These are phyloP conservation scores for Montipora sp. DNA, from an alignment of 64 coral and sea anemone species.

Conservation along the genomic window DNA sequence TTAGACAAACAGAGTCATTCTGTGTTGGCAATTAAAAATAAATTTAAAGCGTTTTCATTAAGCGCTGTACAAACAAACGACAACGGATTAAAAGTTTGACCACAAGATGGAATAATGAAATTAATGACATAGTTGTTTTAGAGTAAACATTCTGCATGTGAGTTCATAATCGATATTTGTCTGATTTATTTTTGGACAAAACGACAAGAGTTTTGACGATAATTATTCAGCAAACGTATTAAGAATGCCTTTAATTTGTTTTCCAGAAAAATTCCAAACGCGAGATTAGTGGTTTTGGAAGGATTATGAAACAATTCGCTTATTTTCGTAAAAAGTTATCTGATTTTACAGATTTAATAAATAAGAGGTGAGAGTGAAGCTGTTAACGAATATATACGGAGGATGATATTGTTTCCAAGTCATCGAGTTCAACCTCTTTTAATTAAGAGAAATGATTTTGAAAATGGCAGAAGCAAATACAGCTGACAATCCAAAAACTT, in stretches of 20 bases:
- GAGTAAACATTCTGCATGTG: not conserved
- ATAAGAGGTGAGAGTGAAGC: too few species aligned
- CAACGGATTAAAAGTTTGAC: not conserved
- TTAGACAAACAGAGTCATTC: constrained; percentile 19
- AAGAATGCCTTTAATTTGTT: not conserved
- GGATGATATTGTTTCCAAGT: too few species aligned
- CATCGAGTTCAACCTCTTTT: too few species aligned
- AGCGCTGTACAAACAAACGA: constrained; percentile 17
- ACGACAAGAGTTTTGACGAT: too few species aligned
- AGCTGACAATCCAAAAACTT: not conserved
- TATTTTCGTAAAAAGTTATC: not conserved
- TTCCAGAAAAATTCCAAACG: not conserved
- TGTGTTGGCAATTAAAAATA: not conserved
- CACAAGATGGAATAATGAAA: not conserved
- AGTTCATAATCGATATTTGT: too few species aligned
- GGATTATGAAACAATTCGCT: not conserved
- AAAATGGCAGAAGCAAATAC: not conserved
- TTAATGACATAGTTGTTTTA: not conserved
- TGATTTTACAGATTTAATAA: too few species aligned
- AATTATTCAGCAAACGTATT: not conserved
- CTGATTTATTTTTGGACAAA: too few species aligned
- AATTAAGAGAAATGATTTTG: not conserved
- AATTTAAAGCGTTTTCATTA: constrained; percentile 31
- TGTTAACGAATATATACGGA: too few species aligned
- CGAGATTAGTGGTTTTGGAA: not conserved